Percentiles rank a stretch among this genome's conserved stretches.
These are phyloP conservation scores for Eueremaeus valkanovi DNA, from an alignment of 2,888 invertebrate species.

Conservation along the genomic window DNA sequence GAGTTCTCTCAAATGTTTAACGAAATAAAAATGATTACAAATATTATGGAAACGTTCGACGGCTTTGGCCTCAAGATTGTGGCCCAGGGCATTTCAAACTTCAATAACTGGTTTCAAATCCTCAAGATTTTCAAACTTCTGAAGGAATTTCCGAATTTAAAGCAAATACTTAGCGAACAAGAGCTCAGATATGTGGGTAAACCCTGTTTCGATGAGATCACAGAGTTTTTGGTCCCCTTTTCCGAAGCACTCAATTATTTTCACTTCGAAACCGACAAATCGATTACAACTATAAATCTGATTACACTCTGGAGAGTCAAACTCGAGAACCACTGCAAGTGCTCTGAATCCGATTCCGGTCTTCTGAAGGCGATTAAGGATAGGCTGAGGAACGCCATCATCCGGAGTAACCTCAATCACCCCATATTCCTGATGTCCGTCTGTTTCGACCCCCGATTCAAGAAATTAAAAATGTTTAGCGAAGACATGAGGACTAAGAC, in stretches of 20 bases:
- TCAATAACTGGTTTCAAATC: conserved; percentile 13
- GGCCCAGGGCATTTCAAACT: not conserved
- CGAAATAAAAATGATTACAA: conserved; percentile 5
- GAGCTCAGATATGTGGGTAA: not conserved
- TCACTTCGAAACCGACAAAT: not conserved
- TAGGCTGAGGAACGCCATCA: not conserved
- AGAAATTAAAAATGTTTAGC: conserved; percentile 19
- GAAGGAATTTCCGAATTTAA: conserved; percentile 15
- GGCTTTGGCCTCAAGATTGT: not conserved
- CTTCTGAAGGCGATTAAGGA: not conserved
- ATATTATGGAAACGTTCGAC: not conserved
- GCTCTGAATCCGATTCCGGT: not conserved
- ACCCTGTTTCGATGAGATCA: not conserved
- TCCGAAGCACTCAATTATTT: conserved; percentile 9
- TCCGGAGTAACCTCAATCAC: not conserved
- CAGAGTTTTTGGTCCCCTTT: not conserved
- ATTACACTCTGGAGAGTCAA: conserved; percentile 28
- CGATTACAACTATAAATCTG: conserved; percentile 18
- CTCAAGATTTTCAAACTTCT: not conserved
- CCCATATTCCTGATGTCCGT: conserved; percentile 15
- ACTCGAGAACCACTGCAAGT: conserved; percentile 34
- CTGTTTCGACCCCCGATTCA: conserved; percentile 32
- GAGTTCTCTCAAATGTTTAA: conserved; percentile 1
- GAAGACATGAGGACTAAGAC: not conserved
- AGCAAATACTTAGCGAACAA: not conserved